These are phyloP conservation scores for Telenomus remus DNA, from an alignment of 1,140 invertebrate genomes.

Conservation along the genomic window DNA sequence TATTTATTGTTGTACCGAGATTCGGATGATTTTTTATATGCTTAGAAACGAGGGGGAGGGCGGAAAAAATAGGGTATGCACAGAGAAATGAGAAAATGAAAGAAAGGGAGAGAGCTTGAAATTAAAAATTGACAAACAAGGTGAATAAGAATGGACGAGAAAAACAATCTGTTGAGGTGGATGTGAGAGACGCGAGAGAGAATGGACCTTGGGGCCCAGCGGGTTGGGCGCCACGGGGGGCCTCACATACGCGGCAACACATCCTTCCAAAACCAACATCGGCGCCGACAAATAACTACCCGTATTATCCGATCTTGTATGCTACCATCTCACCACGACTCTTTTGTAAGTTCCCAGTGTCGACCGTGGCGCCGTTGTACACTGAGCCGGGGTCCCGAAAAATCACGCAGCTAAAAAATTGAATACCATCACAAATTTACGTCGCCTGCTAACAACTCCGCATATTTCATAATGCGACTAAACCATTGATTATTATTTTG, in stretches of 20 bases:
- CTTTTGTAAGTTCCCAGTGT: conserved; percentile 68
- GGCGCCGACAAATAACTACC: conserved; percentile 75
- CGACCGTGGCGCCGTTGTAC: conserved; percentile 63
- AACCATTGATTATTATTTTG: too few relatives aligned
- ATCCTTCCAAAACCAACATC: conserved; percentile 72
- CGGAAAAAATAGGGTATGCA: conserved; percentile 1
- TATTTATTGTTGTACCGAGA: too few relatives aligned
- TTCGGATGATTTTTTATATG: too few relatives aligned
- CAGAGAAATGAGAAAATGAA: conserved; percentile 42
- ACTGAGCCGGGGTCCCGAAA: conserved; percentile 29
- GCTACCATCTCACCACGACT: conserved; percentile 74
- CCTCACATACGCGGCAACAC: conserved; percentile 67
- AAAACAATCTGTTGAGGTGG: conserved; percentile 48
- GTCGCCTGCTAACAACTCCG: conserved; percentile 21
- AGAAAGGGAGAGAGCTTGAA: conserved; percentile 42
- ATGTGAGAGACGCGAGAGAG: conserved; percentile 41
- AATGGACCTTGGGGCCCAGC: conserved; percentile 61
- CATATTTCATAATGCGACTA: not conserved
- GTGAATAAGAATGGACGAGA: conserved; percentile 32
- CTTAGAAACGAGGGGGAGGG: too few relatives aligned
- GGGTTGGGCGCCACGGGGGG: conserved; percentile 70
- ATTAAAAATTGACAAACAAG: conserved; percentile 33
- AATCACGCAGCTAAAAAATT: conserved; percentile 53
- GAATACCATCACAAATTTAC: conserved; percentile 52
- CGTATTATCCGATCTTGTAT: conserved; percentile 74